These are phyloP conservation scores for Rana temporaria DNA, from an alignment of 2,113 vertebrate genomes.

Conservation along the genomic window DNA sequence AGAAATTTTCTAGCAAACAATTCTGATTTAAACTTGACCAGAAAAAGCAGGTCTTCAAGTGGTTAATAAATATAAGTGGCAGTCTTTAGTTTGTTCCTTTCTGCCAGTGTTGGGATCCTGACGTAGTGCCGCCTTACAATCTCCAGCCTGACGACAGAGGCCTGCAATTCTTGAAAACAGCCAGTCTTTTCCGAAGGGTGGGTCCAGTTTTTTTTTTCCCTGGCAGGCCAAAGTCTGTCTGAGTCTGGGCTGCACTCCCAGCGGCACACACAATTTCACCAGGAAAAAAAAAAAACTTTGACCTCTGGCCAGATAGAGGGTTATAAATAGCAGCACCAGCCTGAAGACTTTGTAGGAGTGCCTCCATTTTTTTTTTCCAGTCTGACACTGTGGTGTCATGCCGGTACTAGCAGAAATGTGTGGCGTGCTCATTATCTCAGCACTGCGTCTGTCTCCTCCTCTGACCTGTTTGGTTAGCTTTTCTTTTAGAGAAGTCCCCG, in stretches of 20 bases:
- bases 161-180: conserved; percentile 10
- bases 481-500: too few species aligned
- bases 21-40: too few species aligned
- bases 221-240: conserved; percentile 62
- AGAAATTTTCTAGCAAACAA: too few species aligned
- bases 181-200: conserved; percentile 25
- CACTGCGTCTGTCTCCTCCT: too few species aligned
- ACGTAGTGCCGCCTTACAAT: not conserved
- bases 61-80: too few species aligned
- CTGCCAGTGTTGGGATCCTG: not conserved
- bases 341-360: conserved; percentile 67
- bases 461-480: not conserved
- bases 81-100: not conserved
- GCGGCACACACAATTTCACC: conserved; percentile 69
- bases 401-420: not conserved
- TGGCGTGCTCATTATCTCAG: not conserved
- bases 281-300: conserved; percentile 68
- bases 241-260: conserved; percentile 67
- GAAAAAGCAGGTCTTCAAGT: too few species aligned
- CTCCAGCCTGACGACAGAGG: not conserved
- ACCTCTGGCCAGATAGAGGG: conserved; percentile 73
- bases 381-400: conserved; percentile 59
- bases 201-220: conserved; percentile 17
- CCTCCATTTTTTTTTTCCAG: conserved; percentile 59
- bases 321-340: conserved; percentile 74